Conservation (phyloP, 2,888 invertebrate genomes). For the Hyposoter dolosus region DNA sequence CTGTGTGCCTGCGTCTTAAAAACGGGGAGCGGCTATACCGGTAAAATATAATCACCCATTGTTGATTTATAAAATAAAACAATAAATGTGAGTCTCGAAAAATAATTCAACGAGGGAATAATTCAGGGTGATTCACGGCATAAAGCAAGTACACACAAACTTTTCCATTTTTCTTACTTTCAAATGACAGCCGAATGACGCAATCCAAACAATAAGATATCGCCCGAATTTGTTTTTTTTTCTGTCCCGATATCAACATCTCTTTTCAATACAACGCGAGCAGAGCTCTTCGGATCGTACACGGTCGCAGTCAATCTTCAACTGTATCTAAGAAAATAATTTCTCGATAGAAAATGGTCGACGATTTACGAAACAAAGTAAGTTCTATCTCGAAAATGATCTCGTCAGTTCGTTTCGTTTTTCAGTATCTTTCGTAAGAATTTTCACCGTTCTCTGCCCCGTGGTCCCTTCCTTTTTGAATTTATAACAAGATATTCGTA, state of each 20-base stretch:
- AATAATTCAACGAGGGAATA: not conserved
- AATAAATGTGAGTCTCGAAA: not conserved
- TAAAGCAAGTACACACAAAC: not conserved
- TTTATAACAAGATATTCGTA: not conserved
- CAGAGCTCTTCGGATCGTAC: not conserved
- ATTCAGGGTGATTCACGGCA: not conserved
- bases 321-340: not conserved
- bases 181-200: not conserved
- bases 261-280: not conserved
- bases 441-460: not conserved
- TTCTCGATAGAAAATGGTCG: constrained; percentile 32
- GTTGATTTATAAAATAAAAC: not conserved
- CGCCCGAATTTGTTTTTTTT: not conserved
- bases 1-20: not conserved
- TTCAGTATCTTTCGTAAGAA: not conserved
- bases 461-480: no score
- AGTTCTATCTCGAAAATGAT: not conserved
- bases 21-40: not conserved
- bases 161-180: not conserved
- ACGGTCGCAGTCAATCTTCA: not conserved
- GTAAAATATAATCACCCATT: not conserved
- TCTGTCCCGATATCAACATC: not conserved
- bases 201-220: not conserved
- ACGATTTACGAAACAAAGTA: constrained; percentile 44
- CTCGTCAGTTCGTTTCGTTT: not conserved